These are phyloP conservation scores for Philereme vetulata DNA, from an alignment of 2,888 invertebrate species.

Conservation along the genomic window DNA sequence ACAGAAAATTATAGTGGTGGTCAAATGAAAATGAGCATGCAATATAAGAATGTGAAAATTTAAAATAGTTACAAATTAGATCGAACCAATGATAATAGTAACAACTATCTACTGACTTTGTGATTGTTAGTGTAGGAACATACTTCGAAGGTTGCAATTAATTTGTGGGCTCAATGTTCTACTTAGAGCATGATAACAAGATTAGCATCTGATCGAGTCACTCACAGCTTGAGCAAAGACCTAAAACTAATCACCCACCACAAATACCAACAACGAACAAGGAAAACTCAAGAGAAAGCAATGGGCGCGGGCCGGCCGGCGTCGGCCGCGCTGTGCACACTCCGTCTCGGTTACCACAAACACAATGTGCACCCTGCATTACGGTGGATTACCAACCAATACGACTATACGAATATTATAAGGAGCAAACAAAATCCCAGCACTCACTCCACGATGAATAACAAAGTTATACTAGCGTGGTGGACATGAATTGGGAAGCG, in stretches of 20 bases:
- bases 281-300: constrained; percentile 70
- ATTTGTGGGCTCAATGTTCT: constrained; percentile 81
- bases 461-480: constrained; percentile 73
- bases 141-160: constrained; percentile 57
- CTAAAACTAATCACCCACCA: constrained; percentile 74
- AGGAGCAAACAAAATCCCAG: constrained; percentile 81
- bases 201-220: constrained; percentile 67
- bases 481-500: constrained; percentile 80
- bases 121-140: constrained; percentile 66
- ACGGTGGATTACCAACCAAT: constrained; percentile 72
- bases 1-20: constrained; percentile 57
- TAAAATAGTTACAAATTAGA: constrained; percentile 54
- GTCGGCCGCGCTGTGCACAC: constrained; percentile 51
- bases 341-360: constrained; percentile 72
- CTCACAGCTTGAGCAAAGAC: constrained; percentile 69
- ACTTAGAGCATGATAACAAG: constrained; percentile 70
- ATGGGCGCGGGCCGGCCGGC: constrained; percentile 57
- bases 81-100: constrained; percentile 42
- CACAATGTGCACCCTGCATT: constrained; percentile 76
- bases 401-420: constrained; percentile 69
- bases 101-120: constrained; percentile 59
- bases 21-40: constrained; percentile 62
- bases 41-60: constrained; percentile 45
- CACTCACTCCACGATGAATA: constrained; percentile 77
- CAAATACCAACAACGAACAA: constrained; percentile 69